Conservation (phyloP, 2,888 invertebrate species). For the Catotricha subobsoleta region DNA sequence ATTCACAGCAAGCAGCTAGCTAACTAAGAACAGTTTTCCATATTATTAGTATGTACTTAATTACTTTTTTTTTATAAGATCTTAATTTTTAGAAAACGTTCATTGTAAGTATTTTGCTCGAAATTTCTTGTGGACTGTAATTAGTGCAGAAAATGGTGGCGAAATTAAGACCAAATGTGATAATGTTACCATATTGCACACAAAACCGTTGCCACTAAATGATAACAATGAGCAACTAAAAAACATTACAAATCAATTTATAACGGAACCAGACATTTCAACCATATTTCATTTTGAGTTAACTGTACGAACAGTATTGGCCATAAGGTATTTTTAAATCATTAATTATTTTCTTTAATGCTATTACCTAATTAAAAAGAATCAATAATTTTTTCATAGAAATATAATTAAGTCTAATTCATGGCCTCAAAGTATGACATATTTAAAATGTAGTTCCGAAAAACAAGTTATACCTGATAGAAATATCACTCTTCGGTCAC, state of each 20-base stretch:
- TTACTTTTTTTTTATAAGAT: neutral
- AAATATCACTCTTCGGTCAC: neutral
- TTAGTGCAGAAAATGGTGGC: constrained; percentile 58
- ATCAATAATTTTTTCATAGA: constrained; percentile 26
- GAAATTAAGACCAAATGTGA: constrained; percentile 54
- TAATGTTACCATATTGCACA: constrained; percentile 54
- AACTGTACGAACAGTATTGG: constrained; percentile 49
- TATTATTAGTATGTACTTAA: too few species aligned
- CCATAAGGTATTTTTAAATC: constrained; percentile 42
- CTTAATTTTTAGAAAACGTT: constrained; percentile 35
- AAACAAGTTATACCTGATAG: neutral
- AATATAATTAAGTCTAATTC: constrained; percentile 50
- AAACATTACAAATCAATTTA: constrained; percentile 45
- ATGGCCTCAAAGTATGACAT: constrained; percentile 55
- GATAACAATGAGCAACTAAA: constrained; percentile 31
- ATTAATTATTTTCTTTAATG: neutral
- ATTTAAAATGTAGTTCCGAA: constrained; percentile 53
- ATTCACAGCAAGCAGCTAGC: too few species aligned
- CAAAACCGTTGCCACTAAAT: constrained; percentile 31
- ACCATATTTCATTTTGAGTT: constrained; percentile 81
- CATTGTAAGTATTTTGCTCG: constrained; percentile 58
- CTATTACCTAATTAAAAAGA: constrained; percentile 13
- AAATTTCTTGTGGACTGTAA: constrained; percentile 75
- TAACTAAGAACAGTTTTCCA: neutral
- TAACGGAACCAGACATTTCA: constrained; percentile 36